Conservation (phyloP, 2,888 invertebrate species). For the Nymphalis urticae region DNA sequence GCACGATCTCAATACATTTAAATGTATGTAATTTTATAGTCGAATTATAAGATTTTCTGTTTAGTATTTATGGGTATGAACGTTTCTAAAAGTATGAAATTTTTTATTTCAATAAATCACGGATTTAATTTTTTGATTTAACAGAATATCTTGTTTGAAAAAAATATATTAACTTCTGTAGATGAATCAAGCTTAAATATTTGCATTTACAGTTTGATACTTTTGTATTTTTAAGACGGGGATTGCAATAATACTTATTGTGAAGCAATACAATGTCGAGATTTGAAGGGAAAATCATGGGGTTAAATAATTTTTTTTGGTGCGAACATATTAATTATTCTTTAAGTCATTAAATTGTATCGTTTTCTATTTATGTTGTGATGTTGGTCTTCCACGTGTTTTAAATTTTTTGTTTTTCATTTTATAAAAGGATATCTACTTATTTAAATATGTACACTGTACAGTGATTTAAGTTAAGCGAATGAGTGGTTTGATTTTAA, state of each 20-base stretch:
- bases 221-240: constrained; percentile 33
- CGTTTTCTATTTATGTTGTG: constrained; percentile 79
- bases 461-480: constrained; percentile 58
- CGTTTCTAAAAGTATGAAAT: constrained; percentile 22
- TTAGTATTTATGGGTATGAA: constrained; percentile 33
- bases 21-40: constrained; percentile 56
- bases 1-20: constrained; percentile 74
- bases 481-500: constrained; percentile 47
- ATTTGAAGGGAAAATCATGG: constrained; percentile 1
- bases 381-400: constrained; percentile 79
- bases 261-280: constrained; percentile 30
- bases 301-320: constrained; percentile 45
- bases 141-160: neutral
- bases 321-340: constrained; percentile 59
- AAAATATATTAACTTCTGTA: neutral
- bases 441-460: constrained; percentile 61
- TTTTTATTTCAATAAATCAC: constrained; percentile 12
- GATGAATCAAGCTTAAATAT: neutral
- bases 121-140: neutral
- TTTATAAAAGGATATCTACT: constrained; percentile 62
- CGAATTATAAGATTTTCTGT: constrained; percentile 41
- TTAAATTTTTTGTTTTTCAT: constrained; percentile 51
- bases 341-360: constrained; percentile 62
- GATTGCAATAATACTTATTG: constrained; percentile 35
- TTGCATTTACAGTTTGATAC: constrained; percentile 36